phyloP scores from a whole-genome alignment of 1,140 invertebrate species.

The Drosophila mauritiana region DNA sequence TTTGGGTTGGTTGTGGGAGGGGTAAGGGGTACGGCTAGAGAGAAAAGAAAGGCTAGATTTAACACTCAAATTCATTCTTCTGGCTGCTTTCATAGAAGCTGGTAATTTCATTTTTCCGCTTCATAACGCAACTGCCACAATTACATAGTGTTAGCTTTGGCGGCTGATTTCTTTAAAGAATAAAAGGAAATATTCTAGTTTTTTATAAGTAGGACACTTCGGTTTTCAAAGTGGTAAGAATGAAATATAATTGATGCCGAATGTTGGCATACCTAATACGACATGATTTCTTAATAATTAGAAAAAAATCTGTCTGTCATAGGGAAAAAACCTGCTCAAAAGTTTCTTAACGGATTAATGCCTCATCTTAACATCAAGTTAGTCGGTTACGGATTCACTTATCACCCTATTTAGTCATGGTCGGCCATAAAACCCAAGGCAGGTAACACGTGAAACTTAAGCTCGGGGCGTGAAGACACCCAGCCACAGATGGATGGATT shows the following conservation, averaged over 20 bases:
- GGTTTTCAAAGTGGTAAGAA: too few relatives aligned
- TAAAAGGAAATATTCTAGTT: background rate
- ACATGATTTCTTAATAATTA: too few relatives aligned
- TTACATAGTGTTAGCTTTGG: slow-evolving; percentile 22
- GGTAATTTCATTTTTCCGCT: slow-evolving; percentile 23
- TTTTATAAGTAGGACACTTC: too few relatives aligned
- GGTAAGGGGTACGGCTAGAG: background rate
- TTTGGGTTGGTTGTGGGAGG: background rate
- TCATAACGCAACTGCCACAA: slow-evolving; percentile 8
- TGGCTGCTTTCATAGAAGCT: slow-evolving; percentile 5
- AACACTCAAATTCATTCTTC: slow-evolving; percentile 12
- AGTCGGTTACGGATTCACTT: slow-evolving; percentile 16
- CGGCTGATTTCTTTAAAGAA: background rate
- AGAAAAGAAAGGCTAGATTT: slow-evolving; percentile 5
- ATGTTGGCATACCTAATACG: too few relatives aligned
- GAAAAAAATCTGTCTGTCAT: background rate
- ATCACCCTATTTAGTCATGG: slow-evolving; percentile 48
- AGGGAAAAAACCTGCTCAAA: background rate
- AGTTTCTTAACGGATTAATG: background rate
- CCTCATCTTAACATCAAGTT: background rate
- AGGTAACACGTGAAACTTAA: slow-evolving; percentile 39
- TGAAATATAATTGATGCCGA: too few relatives aligned
- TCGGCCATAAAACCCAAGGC: slow-evolving; percentile 22
- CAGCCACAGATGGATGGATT: slow-evolving; percentile 35
- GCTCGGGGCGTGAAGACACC: slow-evolving; percentile 55